A percentile compares a stretch with the other conserved stretches of the same genome.
Conservation (phyloP, 35 echinoderm and acorn worm genomes). For the Ophioderma brevispina region DNA sequence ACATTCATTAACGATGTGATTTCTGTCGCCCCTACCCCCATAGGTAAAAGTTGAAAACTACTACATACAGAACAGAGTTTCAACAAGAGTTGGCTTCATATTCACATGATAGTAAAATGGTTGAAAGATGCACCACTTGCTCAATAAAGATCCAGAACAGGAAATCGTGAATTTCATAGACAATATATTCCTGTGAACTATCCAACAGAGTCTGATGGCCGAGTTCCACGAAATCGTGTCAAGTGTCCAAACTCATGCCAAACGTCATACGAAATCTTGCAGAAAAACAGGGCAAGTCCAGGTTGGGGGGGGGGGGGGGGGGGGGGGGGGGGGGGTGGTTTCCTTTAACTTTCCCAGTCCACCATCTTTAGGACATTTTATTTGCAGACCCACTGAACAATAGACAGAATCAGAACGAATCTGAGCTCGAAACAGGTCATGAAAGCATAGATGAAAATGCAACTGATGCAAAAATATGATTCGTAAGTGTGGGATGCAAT, state of each 20-base stretch:
- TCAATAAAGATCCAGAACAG: constrained; percentile 31
- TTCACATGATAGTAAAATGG: constrained; percentile 33
- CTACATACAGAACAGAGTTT: constrained; percentile 72
- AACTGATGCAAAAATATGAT: too few relatives aligned
- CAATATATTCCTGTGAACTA: constrained; percentile 48
- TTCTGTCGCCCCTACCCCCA: constrained; percentile 32
- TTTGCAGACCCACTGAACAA: not conserved
- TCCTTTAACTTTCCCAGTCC: not conserved
- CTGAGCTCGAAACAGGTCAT: not conserved
- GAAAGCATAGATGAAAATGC: too few relatives aligned
- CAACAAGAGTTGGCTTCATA: constrained; percentile 47
- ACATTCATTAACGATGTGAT: constrained; percentile 63
- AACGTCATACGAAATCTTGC: not conserved
- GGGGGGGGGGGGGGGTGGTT: too few relatives aligned
- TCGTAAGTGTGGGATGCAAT: too few relatives aligned
- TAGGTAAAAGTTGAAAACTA: constrained; percentile 61
- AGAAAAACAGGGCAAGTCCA: not conserved
- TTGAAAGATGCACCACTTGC: not conserved
- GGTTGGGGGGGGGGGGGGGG: too few relatives aligned
- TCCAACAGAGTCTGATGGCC: not conserved
- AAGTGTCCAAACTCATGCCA: not conserved
- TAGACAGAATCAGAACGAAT: not conserved
- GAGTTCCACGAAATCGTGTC: not conserved
- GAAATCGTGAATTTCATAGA: constrained; percentile 59
- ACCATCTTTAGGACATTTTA: not conserved